Base-by-base conservation (phyloP, 2,888 invertebrate species). In the Syrphus vitripennis region DNA sequence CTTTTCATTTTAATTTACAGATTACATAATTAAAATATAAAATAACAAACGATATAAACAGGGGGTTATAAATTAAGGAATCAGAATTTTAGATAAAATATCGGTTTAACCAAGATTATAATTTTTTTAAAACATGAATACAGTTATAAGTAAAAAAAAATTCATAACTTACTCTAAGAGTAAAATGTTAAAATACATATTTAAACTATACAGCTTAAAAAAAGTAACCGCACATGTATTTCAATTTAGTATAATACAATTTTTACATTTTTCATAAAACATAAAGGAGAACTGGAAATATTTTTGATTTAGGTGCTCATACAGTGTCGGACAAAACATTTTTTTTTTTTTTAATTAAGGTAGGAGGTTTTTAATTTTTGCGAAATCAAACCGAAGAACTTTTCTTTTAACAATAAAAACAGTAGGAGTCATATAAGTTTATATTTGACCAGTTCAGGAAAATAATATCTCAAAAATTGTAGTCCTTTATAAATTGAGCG, bases 1-100 rank as follows among this genome's bases (percentile, higher is more conserved):
- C 69, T 72, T 63, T 75, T 37, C 57, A 42, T 67, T 50, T 26
- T 34, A 45, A 37, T 61, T 81, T 70, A 63, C n/a, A 45, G 16
- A 48, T 61, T 59, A 31, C 55, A 65, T 34, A 50, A 59, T 61
- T 37, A 37, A 59, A 19, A 61, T 26, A 75, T 42, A 19, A 61
- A 16, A 75, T 42, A 80, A 69, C 48, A 76, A 16, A 63, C 45
- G 24, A 69, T 74, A 70, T 42, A 21, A 45, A 57, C 67, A 74
- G 37, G 69, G 75, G 50, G 31, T 29, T 76, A 76, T 81, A 81
- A 84, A 77, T 84, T 72, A 81, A 84, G 53, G 67, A 37, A 81
- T 42, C 63, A 67, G 67, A 67, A 50, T 65, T 42, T 53, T 10
- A 45, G 29, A 31, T 48, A 31, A 45, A 10, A 59, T 31, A 67